Conservation (phyloP, 2,113 vertebrate genomes). For the Marmota monax region DNA sequence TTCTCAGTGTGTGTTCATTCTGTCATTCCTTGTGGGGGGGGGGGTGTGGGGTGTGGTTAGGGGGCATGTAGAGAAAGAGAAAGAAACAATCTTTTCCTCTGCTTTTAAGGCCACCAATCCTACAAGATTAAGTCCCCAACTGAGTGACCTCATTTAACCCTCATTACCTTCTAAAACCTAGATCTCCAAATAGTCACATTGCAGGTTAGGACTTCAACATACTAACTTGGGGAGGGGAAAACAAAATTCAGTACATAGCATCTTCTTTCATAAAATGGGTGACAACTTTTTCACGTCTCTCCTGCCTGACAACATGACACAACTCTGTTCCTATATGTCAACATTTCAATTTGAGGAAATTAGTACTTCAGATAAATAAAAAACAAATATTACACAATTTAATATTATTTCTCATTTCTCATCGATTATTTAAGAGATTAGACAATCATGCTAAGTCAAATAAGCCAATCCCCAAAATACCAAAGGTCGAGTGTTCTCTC, state of each 20-base stretch:
- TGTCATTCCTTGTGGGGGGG: background rate
- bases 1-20: background rate
- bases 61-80: too few species aligned
- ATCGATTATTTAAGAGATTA: background rate
- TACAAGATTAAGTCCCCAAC: background rate
- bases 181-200: background rate
- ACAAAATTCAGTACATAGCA: background rate
- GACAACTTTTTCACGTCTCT: background rate
- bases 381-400: background rate
- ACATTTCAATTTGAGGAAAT: constrained; percentile 30
- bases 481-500: too few species aligned
- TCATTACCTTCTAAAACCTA: background rate
- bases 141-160: background rate
- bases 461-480: too few species aligned
- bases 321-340: background rate
- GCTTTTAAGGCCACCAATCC: background rate
- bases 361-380: background rate
- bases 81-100: background rate
- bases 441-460: too few species aligned
- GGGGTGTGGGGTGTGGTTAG: too few species aligned
- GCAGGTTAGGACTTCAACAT: background rate
- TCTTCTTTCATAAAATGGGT: constrained; percentile 35
- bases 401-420: constrained; percentile 7
- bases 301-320: background rate
- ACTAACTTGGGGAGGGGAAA: background rate